These are phyloP conservation scores for Aphelenchoides avenae DNA, from an alignment of 1,140 invertebrate species.

Conservation along the genomic window DNA sequence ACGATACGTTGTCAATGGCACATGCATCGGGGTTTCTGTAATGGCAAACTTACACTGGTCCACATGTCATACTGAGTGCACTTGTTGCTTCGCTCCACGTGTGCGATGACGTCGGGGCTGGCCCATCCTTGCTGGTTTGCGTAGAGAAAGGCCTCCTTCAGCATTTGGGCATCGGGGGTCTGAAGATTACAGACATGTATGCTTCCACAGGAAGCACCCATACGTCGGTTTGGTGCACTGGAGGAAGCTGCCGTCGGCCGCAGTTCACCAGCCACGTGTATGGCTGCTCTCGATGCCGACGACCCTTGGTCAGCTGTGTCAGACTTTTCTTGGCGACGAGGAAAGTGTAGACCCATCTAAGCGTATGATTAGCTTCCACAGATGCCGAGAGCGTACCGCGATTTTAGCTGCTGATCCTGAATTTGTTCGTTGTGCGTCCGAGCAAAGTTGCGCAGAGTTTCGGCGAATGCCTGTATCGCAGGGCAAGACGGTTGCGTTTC, in stretches of 20 bases:
- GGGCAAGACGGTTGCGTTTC: slow-evolving; percentile 37
- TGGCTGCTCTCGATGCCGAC: slow-evolving; percentile 23
- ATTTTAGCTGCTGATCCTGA: slow-evolving; percentile 7
- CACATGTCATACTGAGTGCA: slow-evolving; percentile 16
- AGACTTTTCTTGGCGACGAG: slow-evolving; percentile 13
- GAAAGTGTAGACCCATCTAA: slow-evolving; percentile 34
- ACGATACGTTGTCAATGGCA: neutral
- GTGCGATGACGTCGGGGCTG: slow-evolving; percentile 41
- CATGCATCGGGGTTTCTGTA: neutral
- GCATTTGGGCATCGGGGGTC: slow-evolving; percentile 15
- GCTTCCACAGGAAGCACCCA: neutral
- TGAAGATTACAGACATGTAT: slow-evolving; percentile 1
- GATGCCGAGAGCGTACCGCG: neutral
- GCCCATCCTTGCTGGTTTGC: slow-evolving; percentile 44
- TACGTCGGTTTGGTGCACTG: slow-evolving; percentile 23
- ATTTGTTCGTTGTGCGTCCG: slow-evolving; percentile 16
- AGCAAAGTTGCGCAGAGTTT: slow-evolving; percentile 29
- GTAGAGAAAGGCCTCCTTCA: slow-evolving; percentile 37
- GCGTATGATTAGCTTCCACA: neutral
- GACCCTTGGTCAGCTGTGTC: slow-evolving; percentile 20
- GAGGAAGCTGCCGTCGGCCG: slow-evolving; percentile 34
- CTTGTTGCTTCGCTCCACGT: slow-evolving; percentile 38
- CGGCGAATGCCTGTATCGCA: slow-evolving; percentile 24
- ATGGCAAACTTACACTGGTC: slow-evolving; percentile 14
- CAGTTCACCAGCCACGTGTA: slow-evolving; percentile 43